Evolutionary conservation across 2,888 invertebrate species (phyloP), one percentile per base, ranked within the genome.

Genomic region (Notodonta ziczac): DNA sequence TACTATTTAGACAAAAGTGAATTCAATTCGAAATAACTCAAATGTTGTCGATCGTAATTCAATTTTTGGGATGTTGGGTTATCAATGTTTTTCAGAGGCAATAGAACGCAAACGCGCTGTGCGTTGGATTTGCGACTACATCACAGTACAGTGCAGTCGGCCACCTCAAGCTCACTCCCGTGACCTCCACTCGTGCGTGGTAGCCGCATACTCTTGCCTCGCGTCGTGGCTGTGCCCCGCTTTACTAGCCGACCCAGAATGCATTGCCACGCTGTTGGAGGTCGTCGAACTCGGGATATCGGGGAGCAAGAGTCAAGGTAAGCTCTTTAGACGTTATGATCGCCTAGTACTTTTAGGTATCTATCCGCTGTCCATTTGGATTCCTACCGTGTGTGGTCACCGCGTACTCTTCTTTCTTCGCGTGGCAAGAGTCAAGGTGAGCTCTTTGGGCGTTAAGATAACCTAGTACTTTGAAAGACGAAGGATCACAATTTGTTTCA

Each of bases 41-140:
- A 24, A 24, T 24, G 24, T 24, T 24, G 2, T 24, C 24, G 24
- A 24, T 24, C 24, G 24, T 24, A 24, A 24, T 24, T 24, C 2
- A 2, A 42, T 10, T 42, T 12, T 42, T 42, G 12, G 9, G 42
- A 42, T 42, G 42, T 42, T 8, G 40, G 4, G 12, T 42, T 12
- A 24, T 35, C 0, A 14, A 2, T 53, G 12, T 51, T 59, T 32
- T 48, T 83, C 91, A 98, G 98, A 98, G 94, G 97, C 97, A 59
- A 93, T 97, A 79, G 98, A 98, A 89, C 97, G 98, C 85, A 97
- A 97, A 91, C 95, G 98, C 81, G 98, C 98, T 13, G 98, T 99
- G 32, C 98, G 98, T 81, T 99, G 99, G 98, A 96, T 99, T 62
- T 99, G 99, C 91, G 98, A 99, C 94, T 99, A 99, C 92, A 99